Evolutionary conservation across 2,113 vertebrate species (phyloP).

Genomic region (Rhagologus leucostigma): DNA sequence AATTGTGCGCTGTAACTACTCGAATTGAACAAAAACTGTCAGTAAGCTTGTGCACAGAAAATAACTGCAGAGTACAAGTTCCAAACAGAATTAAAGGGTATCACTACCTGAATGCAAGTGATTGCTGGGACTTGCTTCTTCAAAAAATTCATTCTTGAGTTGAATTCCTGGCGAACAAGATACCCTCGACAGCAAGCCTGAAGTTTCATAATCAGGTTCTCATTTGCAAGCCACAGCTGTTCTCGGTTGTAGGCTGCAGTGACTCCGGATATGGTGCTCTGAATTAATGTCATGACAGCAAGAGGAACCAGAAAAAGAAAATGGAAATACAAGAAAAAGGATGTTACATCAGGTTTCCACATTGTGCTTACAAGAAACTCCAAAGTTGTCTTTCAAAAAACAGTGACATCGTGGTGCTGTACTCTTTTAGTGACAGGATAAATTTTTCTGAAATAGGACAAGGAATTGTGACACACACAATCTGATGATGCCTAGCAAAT

Average conservation of each 20-base stretch:
- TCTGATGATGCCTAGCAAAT: neutral
- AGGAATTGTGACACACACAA: too few species aligned
- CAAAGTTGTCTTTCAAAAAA: neutral
- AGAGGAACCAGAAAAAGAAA: neutral
- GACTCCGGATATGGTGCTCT: conserved; percentile 89
- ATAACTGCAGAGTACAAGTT: neutral
- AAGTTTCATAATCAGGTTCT: conserved; percentile 86
- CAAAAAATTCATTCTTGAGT: conserved; percentile 84
- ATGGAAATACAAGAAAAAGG: neutral
- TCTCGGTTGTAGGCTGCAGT: conserved; percentile 95
- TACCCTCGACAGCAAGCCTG: conserved; percentile 93
- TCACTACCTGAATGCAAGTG: conserved; percentile 88
- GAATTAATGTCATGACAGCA: neutral
- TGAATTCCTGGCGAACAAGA: conserved; percentile 82
- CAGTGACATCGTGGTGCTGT: neutral
- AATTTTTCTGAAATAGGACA: neutral
- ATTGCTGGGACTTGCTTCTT: conserved; percentile 88
- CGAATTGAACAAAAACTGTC: neutral
- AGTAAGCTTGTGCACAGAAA: neutral
- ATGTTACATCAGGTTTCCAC: neutral
- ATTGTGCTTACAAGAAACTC: neutral
- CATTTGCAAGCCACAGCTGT: conserved; percentile 95
- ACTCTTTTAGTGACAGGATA: neutral
- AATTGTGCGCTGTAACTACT: neutral
- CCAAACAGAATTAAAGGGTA: neutral